Evolutionary conservation across 2,888 invertebrate species (phyloP).

Genomic region (Hydrotaea cyrtoneurina): DNA sequence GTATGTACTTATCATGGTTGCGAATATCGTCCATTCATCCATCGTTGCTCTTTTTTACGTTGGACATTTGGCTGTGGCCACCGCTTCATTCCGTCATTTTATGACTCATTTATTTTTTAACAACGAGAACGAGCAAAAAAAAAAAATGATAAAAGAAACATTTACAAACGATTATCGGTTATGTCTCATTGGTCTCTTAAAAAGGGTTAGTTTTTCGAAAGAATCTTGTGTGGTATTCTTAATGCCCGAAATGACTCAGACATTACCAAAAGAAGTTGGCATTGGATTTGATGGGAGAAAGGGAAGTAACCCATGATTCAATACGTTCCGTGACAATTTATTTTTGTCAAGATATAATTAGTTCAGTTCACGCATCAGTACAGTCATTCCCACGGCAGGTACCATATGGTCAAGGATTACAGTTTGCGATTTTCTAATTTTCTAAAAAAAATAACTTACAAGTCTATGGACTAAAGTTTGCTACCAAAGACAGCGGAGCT

Average conservation of each 20-base stretch:
- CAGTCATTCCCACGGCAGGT: too few relatives aligned
- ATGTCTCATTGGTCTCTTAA: not conserved
- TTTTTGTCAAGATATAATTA: too few relatives aligned
- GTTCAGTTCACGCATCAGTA: too few relatives aligned
- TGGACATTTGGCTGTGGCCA: not conserved
- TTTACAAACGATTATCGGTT: conserved; percentile 16
- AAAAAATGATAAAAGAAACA: not conserved
- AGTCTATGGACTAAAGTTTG: too few relatives aligned
- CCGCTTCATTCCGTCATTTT: not conserved
- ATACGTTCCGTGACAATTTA: too few relatives aligned
- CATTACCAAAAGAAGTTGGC: not conserved
- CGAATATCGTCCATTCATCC: conserved; percentile 10
- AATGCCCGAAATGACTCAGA: not conserved
- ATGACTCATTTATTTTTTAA: conserved; percentile 13
- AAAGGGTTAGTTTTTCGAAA: conserved; percentile 9
- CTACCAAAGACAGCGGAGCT: too few relatives aligned
- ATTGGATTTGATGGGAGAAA: not conserved
- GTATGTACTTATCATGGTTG: conserved; percentile 17
- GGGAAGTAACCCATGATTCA: too few relatives aligned
- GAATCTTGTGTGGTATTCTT: not conserved
- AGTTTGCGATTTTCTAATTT: too few relatives aligned
- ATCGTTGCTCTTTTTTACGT: not conserved
- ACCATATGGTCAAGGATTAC: too few relatives aligned
- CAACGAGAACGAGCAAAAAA: not conserved
- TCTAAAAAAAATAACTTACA: too few relatives aligned